Base-by-base conservation (phyloP, 2,797 vertebrate genomes). In the Sandelia bainsii region DNA sequence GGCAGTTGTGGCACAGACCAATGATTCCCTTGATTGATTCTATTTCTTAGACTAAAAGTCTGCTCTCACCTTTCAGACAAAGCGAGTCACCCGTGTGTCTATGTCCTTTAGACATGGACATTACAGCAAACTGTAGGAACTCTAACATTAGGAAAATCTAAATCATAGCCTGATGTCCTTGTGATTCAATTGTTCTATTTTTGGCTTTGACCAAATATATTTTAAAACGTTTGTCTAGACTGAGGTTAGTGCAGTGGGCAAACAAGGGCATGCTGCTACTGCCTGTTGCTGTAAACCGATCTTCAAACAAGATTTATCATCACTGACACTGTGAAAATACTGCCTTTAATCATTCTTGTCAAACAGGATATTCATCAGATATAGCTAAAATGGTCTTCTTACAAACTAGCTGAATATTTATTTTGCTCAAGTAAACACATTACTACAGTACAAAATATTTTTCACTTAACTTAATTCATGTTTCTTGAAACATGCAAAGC, bases 221-320 rank as follows among this genome's bases (percentile, higher is more conserved):
- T 76, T 69, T 51, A 72, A 77, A 61, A 79, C 44, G 52, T 57
- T 59, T 60, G 62, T 85, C 79, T 79, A 78, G 80, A 73, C 71
- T 64, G 71, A 70, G 56, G 73, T 69, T 64, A 56, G 48, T 9
- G 49, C n/a, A 29, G 48, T 82, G 66, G 69, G 46, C 67, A 75
- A 74, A 68, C 25, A 60, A 48, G 25, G 50, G 72, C 13, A 40
- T 60, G 56, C 29, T 59, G 32, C 25, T 8, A 16, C 40, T 63
- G 13, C 48, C 44, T 69, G 45, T 49, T 69, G 45, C 65, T 51
- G 8, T 62, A 59, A 82, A 61, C 40, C 8, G 67, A 71, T 69
- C 44, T 77, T 80, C 49, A 76, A 73, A 54, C 27, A 34, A 20
- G 57, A 73, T 82, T 70, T 23, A 83, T 45, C 20, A 57, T 68